Conservation (phyloP, 2,113 vertebrate species). For the Microcebus tavaratra region DNA sequence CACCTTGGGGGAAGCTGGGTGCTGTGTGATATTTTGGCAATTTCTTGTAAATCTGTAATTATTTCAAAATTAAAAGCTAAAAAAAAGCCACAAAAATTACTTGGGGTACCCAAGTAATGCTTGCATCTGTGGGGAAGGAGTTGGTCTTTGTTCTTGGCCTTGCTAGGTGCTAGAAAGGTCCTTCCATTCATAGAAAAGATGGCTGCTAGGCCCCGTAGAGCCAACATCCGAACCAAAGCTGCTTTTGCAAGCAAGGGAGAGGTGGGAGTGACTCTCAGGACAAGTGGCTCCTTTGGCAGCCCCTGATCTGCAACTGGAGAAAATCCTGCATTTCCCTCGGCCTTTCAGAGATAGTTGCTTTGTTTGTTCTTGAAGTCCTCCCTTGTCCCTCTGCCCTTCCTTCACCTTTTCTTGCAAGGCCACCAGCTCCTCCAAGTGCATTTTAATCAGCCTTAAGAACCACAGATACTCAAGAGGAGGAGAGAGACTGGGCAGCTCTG, state of each 20-base stretch:
- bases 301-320: not conserved
- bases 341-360: not conserved
- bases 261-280: not conserved
- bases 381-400: not conserved
- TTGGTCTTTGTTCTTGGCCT: not conserved
- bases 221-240: not conserved
- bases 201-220: not conserved
- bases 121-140: not conserved
- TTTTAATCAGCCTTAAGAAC: not conserved
- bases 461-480: not conserved
- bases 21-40: not conserved
- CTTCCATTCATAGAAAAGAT: not conserved
- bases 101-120: too few relatives aligned
- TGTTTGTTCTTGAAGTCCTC: not conserved
- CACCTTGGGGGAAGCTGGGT: not conserved
- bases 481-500: not conserved
- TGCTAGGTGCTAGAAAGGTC: not conserved
- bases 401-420: not conserved
- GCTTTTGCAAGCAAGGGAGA: not conserved
- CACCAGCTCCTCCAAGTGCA: not conserved
- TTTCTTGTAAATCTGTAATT: conserved; percentile 7
- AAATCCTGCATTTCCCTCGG: not conserved
- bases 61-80: conserved; percentile 36
- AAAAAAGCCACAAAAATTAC: not conserved
- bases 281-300: not conserved